Evolutionary conservation across 30 jellyfish, hydroid and myxozoan genomes (phyloP).

Genomic region (Catostylus mosaicus): DNA sequence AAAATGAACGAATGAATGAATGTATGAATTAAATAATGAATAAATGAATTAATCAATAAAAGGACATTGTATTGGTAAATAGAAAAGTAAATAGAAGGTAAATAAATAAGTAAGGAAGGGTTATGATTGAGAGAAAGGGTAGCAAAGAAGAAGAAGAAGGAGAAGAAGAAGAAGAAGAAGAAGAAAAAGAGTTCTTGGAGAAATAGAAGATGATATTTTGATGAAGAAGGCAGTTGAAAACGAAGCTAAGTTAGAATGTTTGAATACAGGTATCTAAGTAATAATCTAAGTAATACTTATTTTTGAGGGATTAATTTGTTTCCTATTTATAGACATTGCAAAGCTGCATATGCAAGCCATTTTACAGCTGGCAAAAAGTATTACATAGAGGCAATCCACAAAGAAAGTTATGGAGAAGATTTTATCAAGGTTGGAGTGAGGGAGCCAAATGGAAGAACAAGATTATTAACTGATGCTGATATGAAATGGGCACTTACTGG

Average conservation of each 20-base stretch:
- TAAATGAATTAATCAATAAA: neutral
- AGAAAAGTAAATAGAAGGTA: neutral
- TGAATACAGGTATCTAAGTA: no score
- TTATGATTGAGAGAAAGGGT: no score
- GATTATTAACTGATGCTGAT: neutral
- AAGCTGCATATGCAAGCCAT: neutral
- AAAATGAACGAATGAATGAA: neutral
- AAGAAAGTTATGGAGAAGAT: constrained; percentile 43
- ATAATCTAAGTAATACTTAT: no score
- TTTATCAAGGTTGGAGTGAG: constrained; percentile 31
- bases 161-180: no score
- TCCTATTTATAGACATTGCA: neutral
- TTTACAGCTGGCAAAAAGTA: constrained; percentile 31
- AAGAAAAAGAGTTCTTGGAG: no score
- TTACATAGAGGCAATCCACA: constrained; percentile 49
- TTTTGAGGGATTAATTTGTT: no score
- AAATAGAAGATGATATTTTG: no score
- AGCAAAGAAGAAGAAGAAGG: no score
- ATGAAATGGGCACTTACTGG: constrained; percentile 45
- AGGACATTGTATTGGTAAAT: neutral
- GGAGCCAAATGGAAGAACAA: neutral
- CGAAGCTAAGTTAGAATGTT: no score
- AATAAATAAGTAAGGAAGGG: no score
- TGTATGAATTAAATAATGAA: neutral
- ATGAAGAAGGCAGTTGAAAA: no score